Percentiles rank a stretch among this genome's conserved stretches.
These are phyloP conservation scores for Channallabes apus DNA, from an alignment of 2,797 vertebrate species.

Conservation along the genomic window DNA sequence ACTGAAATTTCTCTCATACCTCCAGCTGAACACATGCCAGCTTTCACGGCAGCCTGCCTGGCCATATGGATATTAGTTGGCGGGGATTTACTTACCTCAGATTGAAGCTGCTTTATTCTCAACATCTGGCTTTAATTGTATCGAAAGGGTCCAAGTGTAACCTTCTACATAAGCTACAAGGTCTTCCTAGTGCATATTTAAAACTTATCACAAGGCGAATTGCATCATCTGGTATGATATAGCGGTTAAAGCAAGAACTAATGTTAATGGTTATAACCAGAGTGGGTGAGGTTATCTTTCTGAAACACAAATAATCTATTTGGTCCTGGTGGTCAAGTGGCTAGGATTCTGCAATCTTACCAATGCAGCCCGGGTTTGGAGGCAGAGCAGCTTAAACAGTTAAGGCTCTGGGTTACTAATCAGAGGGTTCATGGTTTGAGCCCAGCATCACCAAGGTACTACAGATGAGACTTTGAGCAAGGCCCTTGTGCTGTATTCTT, in stretches of 20 bases:
- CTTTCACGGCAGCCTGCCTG: conserved; percentile 1
- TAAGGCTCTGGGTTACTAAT: too few species aligned
- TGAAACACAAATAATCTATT: background rate
- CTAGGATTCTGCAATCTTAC: too few species aligned
- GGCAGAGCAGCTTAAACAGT: too few species aligned
- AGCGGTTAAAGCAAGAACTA: background rate
- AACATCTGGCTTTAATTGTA: conserved; percentile 37
- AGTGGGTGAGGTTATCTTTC: background rate
- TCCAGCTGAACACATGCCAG: conserved; percentile 33
- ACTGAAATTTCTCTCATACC: conserved; percentile 18
- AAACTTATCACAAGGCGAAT: background rate
- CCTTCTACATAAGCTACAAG: conserved; percentile 6
- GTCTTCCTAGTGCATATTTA: background rate
- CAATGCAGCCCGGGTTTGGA: too few species aligned
- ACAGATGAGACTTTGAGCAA: too few species aligned
- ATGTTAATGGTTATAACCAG: background rate
- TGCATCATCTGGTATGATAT: background rate
- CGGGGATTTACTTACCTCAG: conserved; percentile 25
- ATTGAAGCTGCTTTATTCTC: conserved; percentile 25
- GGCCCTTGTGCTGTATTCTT: too few species aligned
- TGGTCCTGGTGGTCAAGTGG: too few species aligned
- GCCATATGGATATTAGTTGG: conserved; percentile 37
- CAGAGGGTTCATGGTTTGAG: too few species aligned
- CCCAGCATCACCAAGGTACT: too few species aligned
- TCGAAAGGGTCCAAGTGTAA: background rate